Conservation (phyloP, 1,140 invertebrate genomes). For the Eumaeus atala region DNA sequence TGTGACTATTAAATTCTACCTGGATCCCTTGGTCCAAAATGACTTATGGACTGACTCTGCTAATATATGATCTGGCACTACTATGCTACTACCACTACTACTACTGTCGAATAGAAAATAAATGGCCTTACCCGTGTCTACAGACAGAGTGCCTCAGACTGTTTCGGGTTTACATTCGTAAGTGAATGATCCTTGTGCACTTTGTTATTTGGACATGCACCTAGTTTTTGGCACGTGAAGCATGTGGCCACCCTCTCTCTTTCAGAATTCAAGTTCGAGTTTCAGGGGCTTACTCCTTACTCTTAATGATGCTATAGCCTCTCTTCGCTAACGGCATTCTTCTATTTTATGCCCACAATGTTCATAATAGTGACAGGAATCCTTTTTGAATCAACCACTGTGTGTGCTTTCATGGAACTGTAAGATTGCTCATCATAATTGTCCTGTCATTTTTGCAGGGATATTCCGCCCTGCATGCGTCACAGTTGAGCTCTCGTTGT, state of each 20-base stretch:
- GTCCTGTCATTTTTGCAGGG: conserved; percentile 11
- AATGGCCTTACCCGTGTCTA: conserved; percentile 25
- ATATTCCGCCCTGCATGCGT: conserved; percentile 16
- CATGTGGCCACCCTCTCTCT: conserved; percentile 13
- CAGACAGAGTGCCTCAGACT: conserved; percentile 19
- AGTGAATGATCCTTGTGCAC: not conserved
- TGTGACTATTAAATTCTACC: conserved; percentile 20
- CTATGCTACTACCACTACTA: too few relatives aligned
- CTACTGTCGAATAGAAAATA: conserved; percentile 27
- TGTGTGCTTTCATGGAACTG: not conserved
- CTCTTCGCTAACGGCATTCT: conserved; percentile 24
- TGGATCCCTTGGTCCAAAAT: conserved; percentile 8
- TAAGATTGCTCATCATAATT: not conserved
- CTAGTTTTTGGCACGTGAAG: too few relatives aligned
- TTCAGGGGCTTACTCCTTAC: too few relatives aligned
- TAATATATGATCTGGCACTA: conserved; percentile 20
- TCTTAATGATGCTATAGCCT: not conserved
- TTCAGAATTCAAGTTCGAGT: too few relatives aligned
- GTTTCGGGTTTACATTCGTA: conserved; percentile 19
- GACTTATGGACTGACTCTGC: conserved; percentile 15
- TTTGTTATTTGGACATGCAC: too few relatives aligned
- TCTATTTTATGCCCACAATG: conserved; percentile 16
- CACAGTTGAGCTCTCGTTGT: conserved; percentile 16
- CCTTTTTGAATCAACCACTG: conserved; percentile 7
- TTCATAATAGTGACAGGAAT: conserved; percentile 21